Evolutionary conservation across 2,797 vertebrate species (phyloP).

Genomic region (Phyllotis vaccarum): DNA sequence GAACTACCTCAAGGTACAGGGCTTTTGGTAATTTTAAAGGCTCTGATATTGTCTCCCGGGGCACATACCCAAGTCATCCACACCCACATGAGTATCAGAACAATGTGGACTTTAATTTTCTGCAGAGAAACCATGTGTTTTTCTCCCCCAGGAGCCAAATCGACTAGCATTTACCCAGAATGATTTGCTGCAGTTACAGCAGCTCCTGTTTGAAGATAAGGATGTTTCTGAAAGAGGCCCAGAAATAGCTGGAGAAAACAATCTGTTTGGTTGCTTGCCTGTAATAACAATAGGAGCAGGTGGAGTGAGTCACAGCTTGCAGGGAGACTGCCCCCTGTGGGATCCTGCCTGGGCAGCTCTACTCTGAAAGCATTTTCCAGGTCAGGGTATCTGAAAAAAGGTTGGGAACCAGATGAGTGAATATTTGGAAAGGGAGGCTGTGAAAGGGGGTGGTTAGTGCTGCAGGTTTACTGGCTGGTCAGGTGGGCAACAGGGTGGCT

Average conservation of each 20-base stretch:
- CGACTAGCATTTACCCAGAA: conserved; percentile 59
- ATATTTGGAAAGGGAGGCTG: not conserved
- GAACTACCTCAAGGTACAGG: not conserved
- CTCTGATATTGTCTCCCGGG: not conserved
- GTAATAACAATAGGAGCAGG: conserved; percentile 28
- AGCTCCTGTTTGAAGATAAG: conserved; percentile 66
- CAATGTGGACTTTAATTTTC: conserved; percentile 44
- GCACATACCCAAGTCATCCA: not conserved
- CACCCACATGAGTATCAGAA: not conserved
- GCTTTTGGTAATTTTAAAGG: not conserved
- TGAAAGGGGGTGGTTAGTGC: not conserved
- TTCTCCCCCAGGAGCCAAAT: conserved; percentile 32
- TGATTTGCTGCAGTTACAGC: conserved; percentile 65
- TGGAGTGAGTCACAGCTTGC: conserved; percentile 52
- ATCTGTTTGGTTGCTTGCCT: conserved; percentile 58
- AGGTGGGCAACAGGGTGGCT: not conserved
- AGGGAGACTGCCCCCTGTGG: not conserved
- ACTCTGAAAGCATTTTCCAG: not conserved
- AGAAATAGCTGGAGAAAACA: conserved; percentile 63
- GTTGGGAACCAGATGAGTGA: not conserved
- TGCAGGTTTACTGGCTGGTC: not conserved
- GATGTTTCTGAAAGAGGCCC: conserved; percentile 54
- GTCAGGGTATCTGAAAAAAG: not conserved
- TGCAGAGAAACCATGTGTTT: conserved; percentile 27
- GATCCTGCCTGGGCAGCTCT: not conserved